A percentile compares a stretch with the other conserved stretches of the same genome.
Conservation (phyloP, 2,113 vertebrate genomes). For the Albula goreensis region DNA sequence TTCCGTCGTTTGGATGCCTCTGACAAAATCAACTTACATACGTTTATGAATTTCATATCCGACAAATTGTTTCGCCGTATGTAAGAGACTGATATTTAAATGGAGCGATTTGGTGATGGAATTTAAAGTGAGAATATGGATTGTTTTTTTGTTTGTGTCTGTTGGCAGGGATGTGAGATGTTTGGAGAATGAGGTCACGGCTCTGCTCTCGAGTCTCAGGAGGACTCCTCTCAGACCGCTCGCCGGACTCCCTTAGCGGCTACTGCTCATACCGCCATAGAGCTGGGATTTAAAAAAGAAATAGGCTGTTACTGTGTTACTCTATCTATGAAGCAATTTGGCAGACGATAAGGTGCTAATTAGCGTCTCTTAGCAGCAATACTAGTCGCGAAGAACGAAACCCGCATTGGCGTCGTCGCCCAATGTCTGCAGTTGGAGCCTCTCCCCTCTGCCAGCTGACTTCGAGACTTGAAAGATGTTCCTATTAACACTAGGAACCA, state of each 20-base stretch:
- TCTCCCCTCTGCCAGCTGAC: slow-evolving; percentile 74
- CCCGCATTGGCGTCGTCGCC: slow-evolving; percentile 76
- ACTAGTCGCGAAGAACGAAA: slow-evolving; percentile 72
- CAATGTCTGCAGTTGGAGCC: slow-evolving; percentile 79
- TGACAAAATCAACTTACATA: not conserved
- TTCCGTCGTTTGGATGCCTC: not conserved
- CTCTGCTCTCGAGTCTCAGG: slow-evolving; percentile 38
- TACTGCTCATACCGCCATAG: slow-evolving; percentile 38
- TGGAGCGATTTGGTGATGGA: not conserved
- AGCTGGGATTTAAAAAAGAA: slow-evolving; percentile 20
- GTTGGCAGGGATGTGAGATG: slow-evolving; percentile 31
- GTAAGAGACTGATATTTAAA: not conserved
- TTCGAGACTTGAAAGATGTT: slow-evolving; percentile 86
- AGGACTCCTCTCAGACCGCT: slow-evolving; percentile 25
- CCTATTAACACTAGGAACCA: slow-evolving; percentile 84
- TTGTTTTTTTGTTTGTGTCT: slow-evolving; percentile 2
- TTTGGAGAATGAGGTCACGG: slow-evolving; percentile 27
- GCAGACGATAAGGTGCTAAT: slow-evolving; percentile 76
- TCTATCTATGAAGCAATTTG: slow-evolving; percentile 68
- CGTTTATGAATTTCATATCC: not conserved
- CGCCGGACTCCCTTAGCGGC: slow-evolving; percentile 30
- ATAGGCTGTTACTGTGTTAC: slow-evolving; percentile 43
- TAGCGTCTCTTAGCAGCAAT: slow-evolving; percentile 72
- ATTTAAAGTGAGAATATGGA: not conserved
- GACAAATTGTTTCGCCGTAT: not conserved